Base-by-base conservation (phyloP, 2,113 vertebrate species). In the Corythornis cristatus region DNA sequence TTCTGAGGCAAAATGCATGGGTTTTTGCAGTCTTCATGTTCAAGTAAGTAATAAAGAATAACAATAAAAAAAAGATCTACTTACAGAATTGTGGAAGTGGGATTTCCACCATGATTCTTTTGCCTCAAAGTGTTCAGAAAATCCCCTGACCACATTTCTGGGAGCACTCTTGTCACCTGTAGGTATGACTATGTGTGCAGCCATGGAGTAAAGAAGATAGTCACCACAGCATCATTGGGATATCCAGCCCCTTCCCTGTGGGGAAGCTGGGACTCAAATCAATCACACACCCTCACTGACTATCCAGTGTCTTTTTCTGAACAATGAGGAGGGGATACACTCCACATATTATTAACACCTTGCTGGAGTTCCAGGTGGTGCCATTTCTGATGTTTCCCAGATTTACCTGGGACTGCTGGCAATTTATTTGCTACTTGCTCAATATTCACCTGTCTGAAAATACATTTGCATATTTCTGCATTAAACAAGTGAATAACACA, bases 231-330 rank as follows among this genome's bases (percentile, higher is more conserved):
- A 73, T 5, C 8, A 8, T 15, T 29, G 18, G 17, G 18, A 45
- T 21, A 50, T 7, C 4, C 40, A 48, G 17, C 2, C 43, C 13
- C 57, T 26, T 66, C 37, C 4, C 6, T n/a, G 7, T 31, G 10
- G 8, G 12, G 9, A 61, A 3, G 15, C 9, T 0, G 0, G 15
- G 6, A 9, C 7, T 77, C 11, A 35, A 23, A 51, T n/a, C 26
- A 18, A 3, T 20, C 26, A 43, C 10, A 51, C 5, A 40, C 2
- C 11, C 3, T 1, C 13, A 31, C 0, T 1, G 2, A 26, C 15
- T 64, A 15, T 11, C 3, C 15, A n/a, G 8, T 14, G 15, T 8
- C 43, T 62, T 3, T 50, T 73, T 45, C 53, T 43, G 37, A 50
- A 12, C 18, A 15, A 33, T 15, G 25, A 50, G 25, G 7, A 50